Base-by-base conservation (phyloP, 2,797 vertebrate species). In the Bradypodion pumilum region DNA sequence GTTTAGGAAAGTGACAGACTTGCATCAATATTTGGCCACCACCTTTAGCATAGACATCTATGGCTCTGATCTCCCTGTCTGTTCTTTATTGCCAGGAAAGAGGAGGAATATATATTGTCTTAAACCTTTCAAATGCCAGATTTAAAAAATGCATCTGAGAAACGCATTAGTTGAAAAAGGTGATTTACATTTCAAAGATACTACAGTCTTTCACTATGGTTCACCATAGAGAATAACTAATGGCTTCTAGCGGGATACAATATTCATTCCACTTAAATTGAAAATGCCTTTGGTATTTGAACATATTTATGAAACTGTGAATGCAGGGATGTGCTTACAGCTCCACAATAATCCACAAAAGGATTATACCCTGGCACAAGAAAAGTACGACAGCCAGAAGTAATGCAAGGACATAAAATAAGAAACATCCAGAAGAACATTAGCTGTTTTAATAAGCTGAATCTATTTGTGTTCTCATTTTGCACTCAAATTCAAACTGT, bases 211-310 rank as follows among this genome's bases (percentile, higher is more conserved):
- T 89, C 75, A 66, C 9, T 87, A 89, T 42, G 87, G 0, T 82
- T 62, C 49, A 40, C 59, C 86, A 25, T 27, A 78, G 65, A 85
- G 68, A 90, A 69, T 83, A 90, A 84, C 46, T 87, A 86, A 84
- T 81, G 72, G 42, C 63, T 92, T 93, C 69, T 81, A 82, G 44
- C 74, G n/a, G 83, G 88, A 91, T 85, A 81, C 32, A 91, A 88
- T 87, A 90, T 86, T 89, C 86, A 89, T 91, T 90, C 52, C 29
- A 87, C 68, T 87, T 92, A 87, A 88, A 90, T 91, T 83, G 40
- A 91, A 90, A 93, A 25, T 0, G 4, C 27, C 62, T 93, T 88
- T 84, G 65, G 60, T 89, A 90, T 92, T 89, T 88, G 62, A 87
- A 89, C 72, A 25, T 44, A 87, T 92, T 90, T 92, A 83, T 89